Conservation (phyloP, 2,888 invertebrate species). For the Nomada fabriciana region DNA sequence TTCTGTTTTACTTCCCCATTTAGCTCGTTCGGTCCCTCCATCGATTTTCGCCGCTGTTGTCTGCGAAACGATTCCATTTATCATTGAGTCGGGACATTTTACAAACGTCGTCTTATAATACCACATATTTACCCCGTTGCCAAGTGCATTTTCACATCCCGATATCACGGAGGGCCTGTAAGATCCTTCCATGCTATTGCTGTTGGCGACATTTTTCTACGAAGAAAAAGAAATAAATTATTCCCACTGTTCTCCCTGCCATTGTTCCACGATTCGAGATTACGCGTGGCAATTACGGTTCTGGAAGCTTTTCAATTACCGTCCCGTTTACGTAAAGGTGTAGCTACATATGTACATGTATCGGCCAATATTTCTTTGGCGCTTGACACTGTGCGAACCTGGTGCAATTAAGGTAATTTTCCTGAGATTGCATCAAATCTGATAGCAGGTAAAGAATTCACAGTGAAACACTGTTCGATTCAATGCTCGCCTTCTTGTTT, state of each 20-base stretch:
- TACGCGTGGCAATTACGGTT: neutral
- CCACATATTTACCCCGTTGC: slow-evolving; percentile 37
- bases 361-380: neutral
- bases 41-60: neutral
- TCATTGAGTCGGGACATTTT: too few relatives aligned
- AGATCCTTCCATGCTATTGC: slow-evolving; percentile 32
- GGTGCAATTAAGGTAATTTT: slow-evolving; percentile 27
- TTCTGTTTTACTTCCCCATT: slow-evolving; percentile 87
- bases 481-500: too few relatives aligned
- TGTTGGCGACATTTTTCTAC: slow-evolving; percentile 40
- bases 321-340: slow-evolving; percentile 35
- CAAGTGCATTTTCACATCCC: neutral
- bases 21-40: slow-evolving; percentile 71
- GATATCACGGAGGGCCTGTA: slow-evolving; percentile 60
- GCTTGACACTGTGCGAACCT: neutral
- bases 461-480: neutral
- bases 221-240: neutral
- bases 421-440: neutral
- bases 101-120: too few relatives aligned
- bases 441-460: neutral
- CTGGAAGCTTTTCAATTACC: slow-evolving; percentile 5
- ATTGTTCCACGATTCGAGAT: slow-evolving; percentile 19
- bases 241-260: neutral
- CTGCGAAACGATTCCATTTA: neutral
- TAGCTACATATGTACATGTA: too few relatives aligned